Evolutionary conservation across 2,113 vertebrate species (phyloP).

Genomic region (Anhinga anhinga): DNA sequence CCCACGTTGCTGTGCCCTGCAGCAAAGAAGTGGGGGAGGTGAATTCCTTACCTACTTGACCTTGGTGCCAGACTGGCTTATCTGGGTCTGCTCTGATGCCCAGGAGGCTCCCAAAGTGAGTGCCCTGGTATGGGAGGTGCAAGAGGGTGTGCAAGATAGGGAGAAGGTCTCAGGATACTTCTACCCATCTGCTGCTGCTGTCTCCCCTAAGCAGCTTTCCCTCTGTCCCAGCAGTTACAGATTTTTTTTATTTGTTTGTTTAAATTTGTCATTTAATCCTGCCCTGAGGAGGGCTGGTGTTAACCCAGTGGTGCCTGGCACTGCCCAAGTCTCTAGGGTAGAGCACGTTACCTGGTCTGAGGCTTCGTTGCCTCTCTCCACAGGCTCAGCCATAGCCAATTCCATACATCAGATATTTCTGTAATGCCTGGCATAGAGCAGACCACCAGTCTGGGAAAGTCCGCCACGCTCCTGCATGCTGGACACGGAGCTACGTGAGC

Average conservation of each 20-base stretch:
- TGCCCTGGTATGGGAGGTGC: not conserved
- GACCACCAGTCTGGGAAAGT: not conserved
- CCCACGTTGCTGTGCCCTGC: not conserved
- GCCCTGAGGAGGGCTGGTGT: accelerated
- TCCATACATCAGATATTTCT: not conserved
- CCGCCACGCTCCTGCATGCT: not conserved
- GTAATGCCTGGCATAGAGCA: not conserved
- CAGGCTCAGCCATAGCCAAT: not conserved
- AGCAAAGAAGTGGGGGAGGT: not conserved
- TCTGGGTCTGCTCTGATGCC: not conserved
- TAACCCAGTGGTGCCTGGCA: not conserved
- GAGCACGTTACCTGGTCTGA: not conserved
- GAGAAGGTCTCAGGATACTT: not conserved
- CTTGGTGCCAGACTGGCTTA: constrained; percentile 20
- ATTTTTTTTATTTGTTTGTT: not conserved
- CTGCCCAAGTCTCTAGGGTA: not conserved
- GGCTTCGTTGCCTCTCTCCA: not conserved
- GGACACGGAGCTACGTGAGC: accelerated
- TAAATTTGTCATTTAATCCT: not conserved
- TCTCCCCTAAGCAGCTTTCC: not conserved
- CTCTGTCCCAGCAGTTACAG: too few species aligned
- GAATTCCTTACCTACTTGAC: not conserved
- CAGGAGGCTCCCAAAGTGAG: not conserved
- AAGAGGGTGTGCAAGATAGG: not conserved
- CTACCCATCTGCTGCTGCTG: not conserved